Percentiles rank a stretch among this genome's conserved stretches.
Conservation (phyloP, 1,140 invertebrate species). For the Drosophila albomicans region DNA sequence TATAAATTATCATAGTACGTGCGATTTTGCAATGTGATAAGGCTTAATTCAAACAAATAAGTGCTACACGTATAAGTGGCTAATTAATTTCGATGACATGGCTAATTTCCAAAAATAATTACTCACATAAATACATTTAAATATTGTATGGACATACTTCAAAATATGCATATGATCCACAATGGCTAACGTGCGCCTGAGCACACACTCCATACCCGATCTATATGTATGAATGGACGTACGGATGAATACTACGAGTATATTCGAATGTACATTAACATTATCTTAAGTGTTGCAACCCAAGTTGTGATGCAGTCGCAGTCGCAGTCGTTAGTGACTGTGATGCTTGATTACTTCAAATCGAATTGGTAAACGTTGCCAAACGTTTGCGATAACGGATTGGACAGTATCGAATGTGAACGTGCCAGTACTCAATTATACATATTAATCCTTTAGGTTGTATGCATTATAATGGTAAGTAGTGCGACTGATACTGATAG, state of each 20-base stretch:
- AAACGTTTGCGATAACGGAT: conserved; percentile 39
- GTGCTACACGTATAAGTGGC: conserved; percentile 39
- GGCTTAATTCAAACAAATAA: conserved; percentile 51
- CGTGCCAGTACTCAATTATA: conserved; percentile 48
- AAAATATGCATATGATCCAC: conserved; percentile 1
- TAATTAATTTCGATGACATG: conserved; percentile 59
- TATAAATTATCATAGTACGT: conserved; percentile 46
- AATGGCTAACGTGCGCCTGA: conserved; percentile 39
- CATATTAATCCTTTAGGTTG: conserved; percentile 58
- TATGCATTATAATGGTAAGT: conserved; percentile 53
- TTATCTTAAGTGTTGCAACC: not conserved
- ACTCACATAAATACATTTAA: not conserved
- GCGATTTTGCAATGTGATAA: conserved; percentile 48
- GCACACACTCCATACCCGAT: conserved; percentile 30
- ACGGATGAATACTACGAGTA: too few relatives aligned
- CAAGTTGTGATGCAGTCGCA: not conserved
- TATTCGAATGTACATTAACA: not conserved
- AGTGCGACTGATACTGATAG: conserved; percentile 50
- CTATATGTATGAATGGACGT: not conserved
- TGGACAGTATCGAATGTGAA: conserved; percentile 35
- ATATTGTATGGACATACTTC: not conserved
- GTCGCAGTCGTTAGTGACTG: not conserved
- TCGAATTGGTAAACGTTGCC: conserved; percentile 17
- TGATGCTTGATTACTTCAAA: conserved; percentile 14
- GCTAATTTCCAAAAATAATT: conserved; percentile 14